Evolutionary conservation across 2,113 vertebrate species (phyloP).

Genomic region (Columbina picui): DNA sequence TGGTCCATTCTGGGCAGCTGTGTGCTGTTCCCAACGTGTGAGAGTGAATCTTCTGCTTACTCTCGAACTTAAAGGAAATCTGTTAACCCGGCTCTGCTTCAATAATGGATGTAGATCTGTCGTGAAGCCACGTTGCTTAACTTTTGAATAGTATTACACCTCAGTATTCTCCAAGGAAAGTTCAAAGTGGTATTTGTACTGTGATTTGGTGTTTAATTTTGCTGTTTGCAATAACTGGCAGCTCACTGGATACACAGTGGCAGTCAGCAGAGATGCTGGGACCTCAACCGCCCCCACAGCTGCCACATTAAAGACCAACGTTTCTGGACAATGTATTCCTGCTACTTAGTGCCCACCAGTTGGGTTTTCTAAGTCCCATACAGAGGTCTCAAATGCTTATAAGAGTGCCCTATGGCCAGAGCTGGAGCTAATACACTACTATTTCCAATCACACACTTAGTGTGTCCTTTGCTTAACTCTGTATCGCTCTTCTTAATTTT

Average conservation of each 20-base stretch:
- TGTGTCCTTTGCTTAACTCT: background rate
- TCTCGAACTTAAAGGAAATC: background rate
- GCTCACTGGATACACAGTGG: background rate
- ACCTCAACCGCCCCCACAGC: background rate
- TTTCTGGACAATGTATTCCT: background rate
- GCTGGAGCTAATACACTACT: background rate
- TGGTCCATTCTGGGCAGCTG: fast-evolving
- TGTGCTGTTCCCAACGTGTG: background rate
- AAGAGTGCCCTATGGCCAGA: background rate
- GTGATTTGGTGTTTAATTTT: background rate
- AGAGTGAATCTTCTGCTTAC: background rate
- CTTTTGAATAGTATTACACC: background rate
- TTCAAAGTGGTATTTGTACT: background rate
- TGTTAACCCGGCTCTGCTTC: background rate
- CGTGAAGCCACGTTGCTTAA: background rate
- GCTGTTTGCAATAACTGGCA: background rate
- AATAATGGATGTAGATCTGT: background rate
- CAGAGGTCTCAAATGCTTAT: background rate
- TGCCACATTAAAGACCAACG: background rate
- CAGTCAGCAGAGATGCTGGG: background rate
- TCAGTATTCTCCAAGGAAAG: background rate
- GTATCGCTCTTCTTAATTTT: background rate
- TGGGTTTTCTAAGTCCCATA: background rate
- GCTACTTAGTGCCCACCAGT: background rate
- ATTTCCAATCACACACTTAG: background rate